phyloP scores from a whole-genome alignment of 1,140 invertebrate species.

The Calliopsis andreniformis region DNA sequence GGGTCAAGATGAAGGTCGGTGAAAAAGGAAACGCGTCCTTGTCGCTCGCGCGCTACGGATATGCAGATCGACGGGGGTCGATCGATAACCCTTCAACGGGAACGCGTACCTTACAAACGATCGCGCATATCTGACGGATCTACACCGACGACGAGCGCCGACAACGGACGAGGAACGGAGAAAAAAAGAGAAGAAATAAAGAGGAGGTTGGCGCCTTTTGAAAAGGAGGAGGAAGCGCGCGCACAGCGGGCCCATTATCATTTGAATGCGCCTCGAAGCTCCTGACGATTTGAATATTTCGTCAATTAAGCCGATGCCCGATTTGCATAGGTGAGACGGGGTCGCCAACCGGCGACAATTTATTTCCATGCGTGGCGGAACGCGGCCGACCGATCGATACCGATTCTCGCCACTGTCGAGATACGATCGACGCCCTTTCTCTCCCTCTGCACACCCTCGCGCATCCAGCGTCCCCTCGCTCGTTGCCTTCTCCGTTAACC shows the following conservation, averaged over 20 bases:
- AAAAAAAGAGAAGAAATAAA: neutral
- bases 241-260: conserved; percentile 50
- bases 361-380: conserved; percentile 40
- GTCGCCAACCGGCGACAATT: conserved; percentile 67
- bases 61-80: conserved; percentile 44
- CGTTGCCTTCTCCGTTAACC: conserved; percentile 24
- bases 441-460: too few species aligned
- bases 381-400: conserved; percentile 5
- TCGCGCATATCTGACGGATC: conserved; percentile 42
- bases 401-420: conserved; percentile 16
- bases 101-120: conserved; percentile 4
- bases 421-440: conserved; percentile 19
- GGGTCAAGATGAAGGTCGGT: conserved; percentile 59
- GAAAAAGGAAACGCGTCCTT: conserved; percentile 51
- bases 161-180: too few species aligned
- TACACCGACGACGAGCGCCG: neutral
- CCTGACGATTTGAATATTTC: conserved; percentile 75
- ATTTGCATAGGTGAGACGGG: conserved; percentile 75
- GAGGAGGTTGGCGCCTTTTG: neutral
- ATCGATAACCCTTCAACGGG: conserved; percentile 57
- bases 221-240: neutral
- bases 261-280: conserved; percentile 44
- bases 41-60: conserved; percentile 30
- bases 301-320: conserved; percentile 74
- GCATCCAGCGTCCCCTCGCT: too few species aligned